phyloP scores from a whole-genome alignment of 2,113 vertebrate genomes.

The Heloderma charlesbogerti region DNA sequence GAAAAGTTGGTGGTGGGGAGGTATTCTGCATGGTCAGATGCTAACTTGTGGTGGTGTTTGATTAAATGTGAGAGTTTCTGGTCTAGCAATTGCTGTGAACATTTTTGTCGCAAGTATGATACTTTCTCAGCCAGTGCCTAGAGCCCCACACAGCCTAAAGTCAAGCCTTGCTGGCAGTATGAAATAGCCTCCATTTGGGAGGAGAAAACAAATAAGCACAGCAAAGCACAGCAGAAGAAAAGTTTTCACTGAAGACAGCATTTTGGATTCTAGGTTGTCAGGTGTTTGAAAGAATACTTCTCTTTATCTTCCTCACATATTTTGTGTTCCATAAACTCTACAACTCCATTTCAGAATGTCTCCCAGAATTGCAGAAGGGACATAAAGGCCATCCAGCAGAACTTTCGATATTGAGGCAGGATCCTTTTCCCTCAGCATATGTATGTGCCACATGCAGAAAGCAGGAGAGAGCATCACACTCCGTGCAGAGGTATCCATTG shows the following conservation, averaged over 20 bases:
- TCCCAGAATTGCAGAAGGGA: background rate
- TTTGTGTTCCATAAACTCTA: background rate
- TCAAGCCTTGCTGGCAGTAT: background rate
- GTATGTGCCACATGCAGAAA: background rate
- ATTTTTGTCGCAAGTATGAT: background rate
- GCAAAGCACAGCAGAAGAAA: background rate
- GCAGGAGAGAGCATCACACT: background rate
- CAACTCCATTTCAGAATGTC: background rate
- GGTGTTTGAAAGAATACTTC: background rate
- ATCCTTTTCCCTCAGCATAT: background rate
- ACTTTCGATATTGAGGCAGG: background rate
- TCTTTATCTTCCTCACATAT: accelerated
- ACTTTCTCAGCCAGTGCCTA: background rate
- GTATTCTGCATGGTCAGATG: background rate
- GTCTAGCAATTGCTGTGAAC: background rate
- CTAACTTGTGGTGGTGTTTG: background rate
- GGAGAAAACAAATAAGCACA: background rate
- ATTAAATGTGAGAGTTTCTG: background rate
- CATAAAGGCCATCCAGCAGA: background rate
- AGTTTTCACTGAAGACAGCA: background rate
- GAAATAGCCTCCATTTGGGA: background rate
- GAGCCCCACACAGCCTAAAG: background rate
- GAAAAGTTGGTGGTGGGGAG: background rate
- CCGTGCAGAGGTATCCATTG: background rate
- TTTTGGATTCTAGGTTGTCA: slow-evolving; percentile 11